phyloP scores from a whole-genome alignment of 2,888 invertebrate genomes.

The Vandiemenella viatica region DNA sequence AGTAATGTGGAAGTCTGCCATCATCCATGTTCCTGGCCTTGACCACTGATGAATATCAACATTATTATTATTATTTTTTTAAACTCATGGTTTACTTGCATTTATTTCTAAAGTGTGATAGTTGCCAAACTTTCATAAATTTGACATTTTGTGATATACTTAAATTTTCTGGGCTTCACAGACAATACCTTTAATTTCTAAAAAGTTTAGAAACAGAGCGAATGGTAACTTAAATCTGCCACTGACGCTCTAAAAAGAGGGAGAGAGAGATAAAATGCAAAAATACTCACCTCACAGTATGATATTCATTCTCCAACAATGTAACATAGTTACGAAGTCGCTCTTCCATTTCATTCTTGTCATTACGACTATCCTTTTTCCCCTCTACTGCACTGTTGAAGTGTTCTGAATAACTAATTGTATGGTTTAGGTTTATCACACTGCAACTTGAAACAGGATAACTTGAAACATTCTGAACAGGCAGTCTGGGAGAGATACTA shows the following conservation, averaged over 20 bases:
- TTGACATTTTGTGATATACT: background rate
- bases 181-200: background rate
- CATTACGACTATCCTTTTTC: slow-evolving; percentile 13
- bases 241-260: no score
- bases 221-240: no score
- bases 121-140: no score
- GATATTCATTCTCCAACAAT: slow-evolving; percentile 73
- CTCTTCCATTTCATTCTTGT: slow-evolving; percentile 33
- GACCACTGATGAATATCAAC: no score
- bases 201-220: background rate
- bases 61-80: no score
- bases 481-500: slow-evolving; percentile 13
- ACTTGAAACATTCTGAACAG: background rate
- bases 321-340: slow-evolving; percentile 61
- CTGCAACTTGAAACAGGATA: background rate
- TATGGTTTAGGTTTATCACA: background rate
- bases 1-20: no score
- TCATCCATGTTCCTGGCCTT: no score
- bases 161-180: background rate
- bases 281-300: slow-evolving; percentile 56
- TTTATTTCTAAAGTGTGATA: no score
- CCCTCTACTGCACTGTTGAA: slow-evolving; percentile 14
- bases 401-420: slow-evolving; percentile 13
- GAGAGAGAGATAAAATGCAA: no score
- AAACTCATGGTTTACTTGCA: no score